Conservation (phyloP, 2,888 invertebrate species). For the Amphipoea lucens region DNA sequence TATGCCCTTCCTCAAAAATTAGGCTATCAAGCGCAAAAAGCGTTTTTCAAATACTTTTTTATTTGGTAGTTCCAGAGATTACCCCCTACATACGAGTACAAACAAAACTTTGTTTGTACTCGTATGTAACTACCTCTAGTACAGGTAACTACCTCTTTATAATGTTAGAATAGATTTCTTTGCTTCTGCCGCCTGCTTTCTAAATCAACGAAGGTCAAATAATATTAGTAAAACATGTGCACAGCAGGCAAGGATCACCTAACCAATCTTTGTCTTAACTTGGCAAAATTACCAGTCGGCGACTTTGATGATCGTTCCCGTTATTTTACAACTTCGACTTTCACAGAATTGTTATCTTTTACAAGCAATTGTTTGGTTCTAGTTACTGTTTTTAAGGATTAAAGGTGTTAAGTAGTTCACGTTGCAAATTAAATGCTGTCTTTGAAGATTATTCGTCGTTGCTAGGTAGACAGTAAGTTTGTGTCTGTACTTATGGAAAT, state of each 20-base stretch:
- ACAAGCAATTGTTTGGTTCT: conserved; percentile 21
- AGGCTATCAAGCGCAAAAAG: no score
- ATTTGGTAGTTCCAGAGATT: no score
- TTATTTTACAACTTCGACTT: conserved; percentile 23
- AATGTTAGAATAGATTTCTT: background rate
- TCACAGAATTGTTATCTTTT: conserved; percentile 16
- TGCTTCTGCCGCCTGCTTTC: background rate
- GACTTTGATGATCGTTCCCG: conserved; percentile 16
- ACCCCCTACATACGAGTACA: no score
- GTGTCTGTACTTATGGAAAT: background rate
- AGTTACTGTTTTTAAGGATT: conserved; percentile 24
- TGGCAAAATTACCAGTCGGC: background rate
- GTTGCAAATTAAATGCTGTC: background rate
- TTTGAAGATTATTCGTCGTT: background rate
- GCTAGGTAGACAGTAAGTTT: background rate
- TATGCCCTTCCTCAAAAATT: no score
- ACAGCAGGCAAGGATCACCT: no score
- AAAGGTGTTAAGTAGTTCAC: conserved; percentile 1
- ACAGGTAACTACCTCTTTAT: no score
- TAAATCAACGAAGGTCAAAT: background rate
- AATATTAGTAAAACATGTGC: conserved; percentile 25
- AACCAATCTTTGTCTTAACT: background rate
- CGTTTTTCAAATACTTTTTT: no score
- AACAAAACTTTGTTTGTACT: no score
- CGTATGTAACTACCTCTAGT: no score